These are phyloP conservation scores for Unio pictorum DNA, from an alignment of 2,888 invertebrate species.

Conservation along the genomic window DNA sequence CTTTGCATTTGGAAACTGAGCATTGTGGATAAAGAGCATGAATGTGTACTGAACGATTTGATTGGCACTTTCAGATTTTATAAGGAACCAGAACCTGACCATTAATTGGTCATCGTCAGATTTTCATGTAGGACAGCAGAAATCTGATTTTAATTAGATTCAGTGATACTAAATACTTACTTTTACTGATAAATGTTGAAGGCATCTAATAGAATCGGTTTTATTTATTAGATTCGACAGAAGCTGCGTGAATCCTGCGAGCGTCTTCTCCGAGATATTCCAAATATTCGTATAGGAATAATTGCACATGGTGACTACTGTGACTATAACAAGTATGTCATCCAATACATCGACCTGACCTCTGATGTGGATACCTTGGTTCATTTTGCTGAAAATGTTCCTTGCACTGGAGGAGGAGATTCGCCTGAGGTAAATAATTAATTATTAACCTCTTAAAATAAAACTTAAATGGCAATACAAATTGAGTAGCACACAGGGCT, in stretches of 20 bases:
- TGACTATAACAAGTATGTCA: slow-evolving; percentile 54
- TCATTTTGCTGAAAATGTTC: slow-evolving; percentile 52
- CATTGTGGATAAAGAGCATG: too few species aligned
- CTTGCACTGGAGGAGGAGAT: slow-evolving; percentile 60
- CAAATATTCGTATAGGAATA: slow-evolving; percentile 60
- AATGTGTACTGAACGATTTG: too few species aligned
- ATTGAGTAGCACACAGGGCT: too few species aligned
- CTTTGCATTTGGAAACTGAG: too few species aligned
- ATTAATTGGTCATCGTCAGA: too few species aligned
- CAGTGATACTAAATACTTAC: too few species aligned
- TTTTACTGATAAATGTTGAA: too few species aligned
- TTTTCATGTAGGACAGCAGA: too few species aligned
- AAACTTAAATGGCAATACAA: neutral
- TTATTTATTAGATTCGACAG: slow-evolving; percentile 50
- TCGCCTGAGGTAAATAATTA: slow-evolving; percentile 56
- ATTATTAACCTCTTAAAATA: neutral
- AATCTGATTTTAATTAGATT: too few species aligned
- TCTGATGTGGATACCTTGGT: slow-evolving; percentile 55
- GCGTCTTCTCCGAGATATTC: slow-evolving; percentile 59
- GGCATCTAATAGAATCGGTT: too few species aligned
- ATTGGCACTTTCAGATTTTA: too few species aligned
- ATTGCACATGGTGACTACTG: slow-evolving; percentile 68
- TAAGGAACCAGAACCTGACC: too few species aligned
- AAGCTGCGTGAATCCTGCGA: slow-evolving; percentile 53
- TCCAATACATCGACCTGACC: slow-evolving; percentile 55